Conservation (phyloP, 2,888 invertebrate genomes). For the Spilarctia lutea region DNA sequence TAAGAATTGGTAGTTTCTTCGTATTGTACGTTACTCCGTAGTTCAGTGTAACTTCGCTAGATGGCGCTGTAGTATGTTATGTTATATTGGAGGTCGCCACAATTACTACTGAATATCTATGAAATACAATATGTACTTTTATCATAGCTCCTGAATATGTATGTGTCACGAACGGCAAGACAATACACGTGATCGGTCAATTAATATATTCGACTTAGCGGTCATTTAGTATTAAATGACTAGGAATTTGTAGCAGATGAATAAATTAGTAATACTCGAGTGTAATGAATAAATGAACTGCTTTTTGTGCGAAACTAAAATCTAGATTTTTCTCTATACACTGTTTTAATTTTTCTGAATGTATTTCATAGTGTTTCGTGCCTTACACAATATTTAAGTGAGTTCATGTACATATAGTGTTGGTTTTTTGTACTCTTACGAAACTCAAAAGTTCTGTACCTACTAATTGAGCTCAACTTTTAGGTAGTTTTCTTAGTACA, state of each 20-base stretch:
- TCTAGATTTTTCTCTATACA: neutral
- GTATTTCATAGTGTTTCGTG: neutral
- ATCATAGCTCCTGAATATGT: neutral
- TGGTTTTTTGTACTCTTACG: too few species aligned
- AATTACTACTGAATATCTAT: neutral
- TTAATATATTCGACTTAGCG: neutral
- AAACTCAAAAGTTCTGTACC: too few species aligned
- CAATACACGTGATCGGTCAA: neutral
- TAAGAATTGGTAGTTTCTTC: too few species aligned
- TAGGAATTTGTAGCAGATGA: neutral
- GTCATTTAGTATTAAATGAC: neutral
- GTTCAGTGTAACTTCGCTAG: too few species aligned
- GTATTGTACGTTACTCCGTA: too few species aligned
- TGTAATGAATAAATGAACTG: neutral
- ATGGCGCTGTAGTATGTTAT: too few species aligned
- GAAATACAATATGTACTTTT: neutral
- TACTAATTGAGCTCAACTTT: too few species aligned
- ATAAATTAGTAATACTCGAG: neutral
- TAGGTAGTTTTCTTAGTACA: too few species aligned
- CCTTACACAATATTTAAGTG: too few species aligned
- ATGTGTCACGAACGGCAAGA: neutral
- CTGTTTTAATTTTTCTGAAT: neutral
- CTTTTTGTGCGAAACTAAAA: neutral
- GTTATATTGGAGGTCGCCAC: too few species aligned
- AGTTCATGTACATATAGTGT: too few species aligned